Evolutionary conservation across 2,113 vertebrate species (phyloP).

Genomic region (Ciconia boyciana): DNA sequence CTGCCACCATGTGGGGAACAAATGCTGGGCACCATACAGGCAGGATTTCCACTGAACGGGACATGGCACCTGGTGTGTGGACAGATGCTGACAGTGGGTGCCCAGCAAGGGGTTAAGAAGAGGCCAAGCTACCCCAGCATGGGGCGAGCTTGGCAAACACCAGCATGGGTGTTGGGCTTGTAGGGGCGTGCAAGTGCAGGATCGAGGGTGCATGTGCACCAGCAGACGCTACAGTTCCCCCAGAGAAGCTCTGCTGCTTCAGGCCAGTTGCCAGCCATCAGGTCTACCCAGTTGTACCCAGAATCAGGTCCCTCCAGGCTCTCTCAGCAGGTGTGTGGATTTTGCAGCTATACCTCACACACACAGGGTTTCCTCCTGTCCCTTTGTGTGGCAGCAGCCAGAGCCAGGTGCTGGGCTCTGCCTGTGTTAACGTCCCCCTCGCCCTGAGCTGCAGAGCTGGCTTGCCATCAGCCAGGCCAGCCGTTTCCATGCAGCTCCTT

Average conservation of each 20-base stretch:
- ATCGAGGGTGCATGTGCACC: neutral
- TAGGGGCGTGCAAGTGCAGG: neutral
- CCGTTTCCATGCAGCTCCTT: neutral
- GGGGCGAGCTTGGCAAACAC: neutral
- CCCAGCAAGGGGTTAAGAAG: neutral
- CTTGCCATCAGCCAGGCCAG: too few species aligned
- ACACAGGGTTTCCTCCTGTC: neutral
- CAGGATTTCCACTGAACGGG: neutral
- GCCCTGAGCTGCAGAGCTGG: neutral
- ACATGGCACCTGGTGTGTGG: neutral
- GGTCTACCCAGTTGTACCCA: neutral
- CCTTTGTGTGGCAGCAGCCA: neutral
- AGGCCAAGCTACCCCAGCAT: neutral
- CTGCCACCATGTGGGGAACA: neutral
- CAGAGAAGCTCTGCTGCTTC: neutral
- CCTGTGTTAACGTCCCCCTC: accelerated
- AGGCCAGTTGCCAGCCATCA: neutral
- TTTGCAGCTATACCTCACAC: neutral
- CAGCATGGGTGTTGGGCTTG: neutral
- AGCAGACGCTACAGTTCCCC: neutral
- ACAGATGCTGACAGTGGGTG: neutral
- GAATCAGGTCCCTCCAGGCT: neutral
- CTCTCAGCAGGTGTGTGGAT: neutral
- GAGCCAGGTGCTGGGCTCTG: neutral
- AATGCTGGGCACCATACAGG: accelerated